Evolutionary conservation across 2,888 invertebrate species (phyloP), one percentile per base, ranked within the genome.

Genomic region (Spatulosminthurus flaviceps): DNA sequence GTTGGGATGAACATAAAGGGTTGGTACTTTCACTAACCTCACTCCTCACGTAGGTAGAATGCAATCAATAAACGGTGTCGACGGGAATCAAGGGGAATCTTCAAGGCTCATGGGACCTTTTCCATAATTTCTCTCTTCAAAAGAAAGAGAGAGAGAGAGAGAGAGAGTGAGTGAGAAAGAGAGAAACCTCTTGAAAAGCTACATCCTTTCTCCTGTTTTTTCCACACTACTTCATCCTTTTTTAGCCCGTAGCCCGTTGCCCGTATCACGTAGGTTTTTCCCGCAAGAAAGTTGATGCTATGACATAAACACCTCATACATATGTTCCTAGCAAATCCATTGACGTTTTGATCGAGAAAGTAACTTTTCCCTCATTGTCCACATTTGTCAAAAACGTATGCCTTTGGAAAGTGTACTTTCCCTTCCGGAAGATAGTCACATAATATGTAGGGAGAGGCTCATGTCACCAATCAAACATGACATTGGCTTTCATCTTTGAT

Each of bases 61-160:
- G 51, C 51, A 73, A 73, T 73, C 73, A 73, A 73, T 73, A 73
- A 73, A 73, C 60, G 51, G 73, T 73, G 73, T 73, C 60, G 73
- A 73, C 72, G 24, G 13, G 51, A 72, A 51, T 72, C 43, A 43
- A 43, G 19, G 43, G 41, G 41, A 72, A 22, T 24, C 41, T 72
- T 43, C 72, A 1, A 24, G 24, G 42, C 28, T 73, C 51, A 5
- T 51, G 71, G 43, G 71, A 43, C 42, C 51, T 73, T 28, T 21
- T 70, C 70, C 34, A 70, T 34, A 70, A 28, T 34, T 70, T 70
- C n/a, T 28, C n/a, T 28, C 34, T 34, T 34, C 34, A 34, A 34
- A 34, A 34, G 34, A 34, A 34, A 34, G 9, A 34, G 9, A 34
- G 9, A 34, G n/a, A n/a, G n/a, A n/a, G n/a, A n/a, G n/a, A n/a